Base-by-base conservation (phyloP, 2,888 invertebrate species). In the Leptura quadrifasciata region DNA sequence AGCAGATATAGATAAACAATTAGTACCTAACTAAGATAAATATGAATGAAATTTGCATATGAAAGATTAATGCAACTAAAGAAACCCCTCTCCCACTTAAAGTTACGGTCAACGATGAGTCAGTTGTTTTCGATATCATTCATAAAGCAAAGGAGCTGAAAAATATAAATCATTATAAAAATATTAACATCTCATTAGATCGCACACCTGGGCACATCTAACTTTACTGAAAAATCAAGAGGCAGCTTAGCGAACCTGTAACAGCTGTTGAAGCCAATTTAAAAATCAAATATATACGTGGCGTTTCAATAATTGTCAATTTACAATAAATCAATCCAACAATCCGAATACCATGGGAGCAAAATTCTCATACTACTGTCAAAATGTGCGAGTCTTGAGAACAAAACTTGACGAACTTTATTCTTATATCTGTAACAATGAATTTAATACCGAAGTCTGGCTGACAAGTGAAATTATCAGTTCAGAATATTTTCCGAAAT, bases 301-400 rank as follows among this genome's bases (percentile, higher is more conserved):
- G 55, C 18, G 17, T 17, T 4, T 20, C 55, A 10, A 55, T 1
- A 55, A 55, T 55, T 55, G 18, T 55, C 9, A 55, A 55, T 15
- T 55, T 55, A 55, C 18, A 55, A 6, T 55, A 55, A 20, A 55
- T 55, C 17, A 18, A 20, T 20, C 55, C 55, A 55, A 55, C 55
- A 55, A 20, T 55, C 20, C 10, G 6, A 55, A 54, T 5, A 24
- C 24, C 5, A 5, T 2, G 24, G 5, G 3, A 24, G 5, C 5
- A 24, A 5, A 24, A 24, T 24, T 24, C 24, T 24, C 24, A 2
- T 54, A n/a, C n/a, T 15, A n/a, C 54, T 54, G n/a, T 3, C 54
- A 54, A 18, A 54, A 54, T 54, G n/a, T 54, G n/a, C 54, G 54
- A 17, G 54, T 12, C n/a, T 18, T n/a, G n/a, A n/a, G n/a, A n/a